Evolutionary conservation across 2,888 invertebrate genomes (phyloP), one percentile per base, ranked within the genome.

Genomic region (Rhamphomyia laevipes): DNA sequence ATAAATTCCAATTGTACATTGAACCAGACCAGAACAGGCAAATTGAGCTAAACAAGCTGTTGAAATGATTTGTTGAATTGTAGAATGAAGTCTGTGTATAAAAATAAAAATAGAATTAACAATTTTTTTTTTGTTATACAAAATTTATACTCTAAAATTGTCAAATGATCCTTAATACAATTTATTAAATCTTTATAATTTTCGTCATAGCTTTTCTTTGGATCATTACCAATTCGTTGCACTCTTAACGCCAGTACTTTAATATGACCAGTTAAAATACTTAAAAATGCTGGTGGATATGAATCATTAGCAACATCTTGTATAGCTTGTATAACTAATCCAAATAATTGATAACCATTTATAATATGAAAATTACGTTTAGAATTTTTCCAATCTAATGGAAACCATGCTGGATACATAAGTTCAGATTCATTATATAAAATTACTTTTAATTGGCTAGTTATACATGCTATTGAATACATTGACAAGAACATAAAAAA

Each of bases 11-110:
- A 74, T 60, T 57, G 70, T 50, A 64, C 65, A 67, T 48, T 63
- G 66, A 0, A 65, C 66, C 31, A 62, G 49, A 9, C 59, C 74
- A 1, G 76, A 73, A 17, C 74, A 74, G n/a, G 70, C 61, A 46
- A 77, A 63, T 58, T 78, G 77, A 27, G 74, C 74, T 55, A 77
- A 70, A 54, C 77, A 74, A 44, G 74, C 72, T 1, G 66, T 64
- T 31, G 77, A 76, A 41, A 73, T 74, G 1, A 73, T 72, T 37
- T 71, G 59, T 55, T 77, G 75, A 40, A 76, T 70, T 23, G 66
- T 60, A 48, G 66, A 61, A 27, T 74, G 70, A 47, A 74, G 72
- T 46, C 74, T 77, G 65, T n/a, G n/a, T n/a, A n/a, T n/a, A n/a
- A n/a, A n/a, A n/a, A n/a, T n/a, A n/a, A n/a, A n/a, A n/a, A n/a